These are phyloP conservation scores for Leptogaster cylindrica DNA, from an alignment of 2,888 invertebrate genomes.

Conservation along the genomic window DNA sequence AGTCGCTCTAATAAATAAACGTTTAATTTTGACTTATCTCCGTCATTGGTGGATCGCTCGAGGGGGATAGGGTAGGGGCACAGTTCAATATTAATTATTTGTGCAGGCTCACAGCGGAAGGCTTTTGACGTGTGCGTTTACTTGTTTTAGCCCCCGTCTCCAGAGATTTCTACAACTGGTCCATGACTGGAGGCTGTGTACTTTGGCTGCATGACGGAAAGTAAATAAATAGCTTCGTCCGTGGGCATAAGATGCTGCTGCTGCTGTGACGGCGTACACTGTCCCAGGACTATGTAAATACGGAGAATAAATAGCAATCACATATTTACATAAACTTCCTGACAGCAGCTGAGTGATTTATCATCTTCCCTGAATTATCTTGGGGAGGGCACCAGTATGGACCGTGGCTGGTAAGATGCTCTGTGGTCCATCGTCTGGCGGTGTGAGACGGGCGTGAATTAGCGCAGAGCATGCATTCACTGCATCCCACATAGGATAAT, in stretches of 20 bases:
- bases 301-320: constrained; percentile 32
- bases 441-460: neutral
- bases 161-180: neutral
- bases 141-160: neutral
- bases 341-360: constrained; percentile 41
- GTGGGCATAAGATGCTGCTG: constrained; percentile 1
- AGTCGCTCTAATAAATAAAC: constrained; percentile 28
- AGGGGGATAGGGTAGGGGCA: no score
- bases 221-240: constrained; percentile 13
- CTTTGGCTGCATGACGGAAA: neutral
- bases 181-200: neutral
- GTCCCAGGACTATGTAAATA: constrained; percentile 23
- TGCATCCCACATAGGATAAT: constrained; percentile 30
- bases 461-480: constrained; percentile 18
- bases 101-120: no score
- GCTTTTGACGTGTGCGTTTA: neutral
- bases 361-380: constrained; percentile 34
- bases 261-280: neutral
- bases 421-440: neutral
- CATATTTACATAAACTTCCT: constrained; percentile 40
- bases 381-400: constrained; percentile 5
- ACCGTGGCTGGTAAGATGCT: neutral
- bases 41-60: neutral
- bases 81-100: no score
- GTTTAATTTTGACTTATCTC: constrained; percentile 31